Evolutionary conservation across 2,888 invertebrate species (phyloP).

Genomic region (Gryllus longicercus): DNA sequence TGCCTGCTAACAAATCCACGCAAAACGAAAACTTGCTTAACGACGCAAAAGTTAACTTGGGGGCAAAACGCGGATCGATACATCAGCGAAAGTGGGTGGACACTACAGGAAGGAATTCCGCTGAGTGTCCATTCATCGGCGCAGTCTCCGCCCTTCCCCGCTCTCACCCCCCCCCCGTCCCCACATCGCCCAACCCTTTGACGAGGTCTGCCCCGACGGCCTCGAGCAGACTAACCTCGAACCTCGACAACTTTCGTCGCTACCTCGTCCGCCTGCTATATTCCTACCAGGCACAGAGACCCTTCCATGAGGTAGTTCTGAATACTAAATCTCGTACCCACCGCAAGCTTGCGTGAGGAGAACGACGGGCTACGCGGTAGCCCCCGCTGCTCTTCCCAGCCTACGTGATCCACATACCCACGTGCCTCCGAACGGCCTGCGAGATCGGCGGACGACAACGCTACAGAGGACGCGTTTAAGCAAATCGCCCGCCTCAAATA

Average conservation of each 20-base stretch:
- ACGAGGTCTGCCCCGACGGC: neutral
- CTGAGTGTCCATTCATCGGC: neutral
- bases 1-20: no score
- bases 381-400: neutral
- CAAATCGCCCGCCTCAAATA: neutral
- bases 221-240: no score
- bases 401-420: neutral
- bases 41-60: no score
- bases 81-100: no score
- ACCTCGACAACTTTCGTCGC: no score
- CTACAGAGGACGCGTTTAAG: neutral
- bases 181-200: neutral
- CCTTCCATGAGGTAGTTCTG: neutral
- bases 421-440: neutral
- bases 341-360: neutral
- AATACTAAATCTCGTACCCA: conserved; percentile 17
- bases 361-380: neutral
- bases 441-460: neutral
- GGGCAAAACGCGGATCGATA: no score
- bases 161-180: neutral
- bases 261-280: neutral
- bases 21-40: no score
- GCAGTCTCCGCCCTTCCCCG: neutral
- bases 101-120: neutral
- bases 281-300: neutral